A percentile compares a stretch with the other conserved stretches of the same genome.
phyloP scores from a whole-genome alignment of 2,113 vertebrate species.

The Phyllostomus hastatus region DNA sequence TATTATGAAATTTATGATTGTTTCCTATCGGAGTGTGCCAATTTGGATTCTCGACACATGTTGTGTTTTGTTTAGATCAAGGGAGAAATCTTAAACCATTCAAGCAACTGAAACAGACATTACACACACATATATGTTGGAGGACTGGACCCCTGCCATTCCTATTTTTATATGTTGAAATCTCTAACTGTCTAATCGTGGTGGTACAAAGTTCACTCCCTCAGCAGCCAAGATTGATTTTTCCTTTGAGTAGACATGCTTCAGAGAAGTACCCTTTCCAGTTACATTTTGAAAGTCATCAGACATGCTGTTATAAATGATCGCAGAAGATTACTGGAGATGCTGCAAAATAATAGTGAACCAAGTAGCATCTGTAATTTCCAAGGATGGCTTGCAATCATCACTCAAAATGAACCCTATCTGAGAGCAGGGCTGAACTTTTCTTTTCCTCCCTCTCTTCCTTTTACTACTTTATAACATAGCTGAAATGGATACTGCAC shows the following conservation, averaged over 20 bases:
- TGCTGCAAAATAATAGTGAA: constrained; percentile 85
- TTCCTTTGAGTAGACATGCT: constrained; percentile 79
- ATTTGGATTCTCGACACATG: constrained; percentile 57
- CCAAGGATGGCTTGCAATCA: constrained; percentile 82
- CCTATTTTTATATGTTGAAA: constrained; percentile 71
- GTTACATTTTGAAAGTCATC: constrained; percentile 85
- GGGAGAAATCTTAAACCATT: constrained; percentile 56
- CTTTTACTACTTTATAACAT: constrained; percentile 71
- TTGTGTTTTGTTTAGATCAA: constrained; percentile 55
- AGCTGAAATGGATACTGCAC: constrained; percentile 75
- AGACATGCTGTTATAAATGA: constrained; percentile 85
- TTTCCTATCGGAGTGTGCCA: constrained; percentile 50
- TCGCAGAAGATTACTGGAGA: constrained; percentile 83
- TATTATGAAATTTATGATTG: constrained; percentile 47
- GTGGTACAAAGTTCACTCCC: constrained; percentile 71
- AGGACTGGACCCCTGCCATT: constrained; percentile 53
- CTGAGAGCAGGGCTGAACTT: constrained; percentile 75
- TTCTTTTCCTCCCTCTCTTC: constrained; percentile 50
- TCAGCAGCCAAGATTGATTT: constrained; percentile 82
- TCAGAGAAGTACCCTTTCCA: constrained; percentile 82
- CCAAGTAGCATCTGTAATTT: constrained; percentile 84
- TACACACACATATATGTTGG: neutral
- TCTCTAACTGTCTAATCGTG: constrained; percentile 73
- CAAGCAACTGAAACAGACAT: constrained; percentile 43
- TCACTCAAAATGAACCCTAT: constrained; percentile 81